Percentiles rank a stretch among this genome's conserved stretches.
Conservation (phyloP, 1,140 invertebrate species). For the Sweltsa coloradensis region DNA sequence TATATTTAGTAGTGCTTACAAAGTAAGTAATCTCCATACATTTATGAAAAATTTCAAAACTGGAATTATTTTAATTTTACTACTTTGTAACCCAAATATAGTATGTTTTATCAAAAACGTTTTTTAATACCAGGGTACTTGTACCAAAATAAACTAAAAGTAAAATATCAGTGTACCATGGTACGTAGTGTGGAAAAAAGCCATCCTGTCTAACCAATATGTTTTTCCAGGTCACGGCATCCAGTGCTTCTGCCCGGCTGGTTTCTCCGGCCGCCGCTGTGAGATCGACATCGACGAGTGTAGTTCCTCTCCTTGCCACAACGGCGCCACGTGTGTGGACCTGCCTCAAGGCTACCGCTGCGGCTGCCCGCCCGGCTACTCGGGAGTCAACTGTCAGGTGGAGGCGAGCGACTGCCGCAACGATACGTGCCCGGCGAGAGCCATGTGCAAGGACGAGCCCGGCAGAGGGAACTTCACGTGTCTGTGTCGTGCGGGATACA, state of each 20-base stretch:
- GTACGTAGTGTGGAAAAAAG: no score
- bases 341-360: conserved; percentile 84
- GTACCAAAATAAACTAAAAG: background rate
- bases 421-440: conserved; percentile 83
- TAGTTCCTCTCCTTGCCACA: conserved; percentile 84
- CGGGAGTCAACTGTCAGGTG: conserved; percentile 87
- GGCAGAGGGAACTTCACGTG: conserved; percentile 83
- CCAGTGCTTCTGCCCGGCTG: conserved; percentile 84
- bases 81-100: no score
- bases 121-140: no score
- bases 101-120: no score
- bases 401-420: conserved; percentile 81
- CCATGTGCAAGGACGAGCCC: conserved; percentile 95
- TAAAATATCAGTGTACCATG: background rate
- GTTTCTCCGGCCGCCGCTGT: conserved; percentile 86
- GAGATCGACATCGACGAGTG: conserved; percentile 93
- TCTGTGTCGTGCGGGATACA: conserved; percentile 82
- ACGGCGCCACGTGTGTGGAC: conserved; percentile 83
- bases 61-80: no score
- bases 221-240: conserved; percentile 44
- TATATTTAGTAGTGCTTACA: no score
- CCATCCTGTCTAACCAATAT: no score
- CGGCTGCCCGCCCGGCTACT: conserved; percentile 71
- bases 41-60: no score
- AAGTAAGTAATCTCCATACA: no score